Conservation (phyloP, 1,140 invertebrate species). For the Tetragnatha versicolor region DNA sequence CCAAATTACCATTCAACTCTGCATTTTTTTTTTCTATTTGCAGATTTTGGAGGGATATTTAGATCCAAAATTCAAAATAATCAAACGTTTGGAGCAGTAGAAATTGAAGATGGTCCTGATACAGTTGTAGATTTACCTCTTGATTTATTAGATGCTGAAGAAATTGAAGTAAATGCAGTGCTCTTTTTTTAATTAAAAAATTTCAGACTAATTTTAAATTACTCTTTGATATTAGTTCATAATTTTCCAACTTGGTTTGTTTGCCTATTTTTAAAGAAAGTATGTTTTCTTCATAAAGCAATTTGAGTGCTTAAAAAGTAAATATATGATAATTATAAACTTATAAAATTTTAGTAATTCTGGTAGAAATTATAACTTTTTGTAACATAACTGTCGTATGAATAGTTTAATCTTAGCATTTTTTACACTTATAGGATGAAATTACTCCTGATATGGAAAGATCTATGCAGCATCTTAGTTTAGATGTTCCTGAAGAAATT, state of each 20-base stretch:
- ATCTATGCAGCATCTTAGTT: constrained; percentile 14
- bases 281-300: too few relatives aligned
- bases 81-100: constrained; percentile 14
- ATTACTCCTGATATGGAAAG: constrained; percentile 44
- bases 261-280: too few relatives aligned
- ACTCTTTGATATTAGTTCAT: background rate
- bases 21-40: background rate
- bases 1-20: too few relatives aligned
- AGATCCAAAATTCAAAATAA: constrained; percentile 2
- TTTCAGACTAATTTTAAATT: background rate
- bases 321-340: too few relatives aligned
- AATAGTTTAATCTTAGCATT: background rate
- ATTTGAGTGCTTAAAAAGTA: too few relatives aligned
- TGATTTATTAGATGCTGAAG: constrained; percentile 36
- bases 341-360: too few relatives aligned
- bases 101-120: constrained; percentile 36
- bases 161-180: constrained; percentile 28
- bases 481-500: constrained; percentile 36
- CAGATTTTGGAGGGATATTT: constrained; percentile 38
- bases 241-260: too few relatives aligned
- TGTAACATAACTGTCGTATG: too few relatives aligned
- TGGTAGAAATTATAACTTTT: too few relatives aligned
- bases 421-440: constrained; percentile 23
- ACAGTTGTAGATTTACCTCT: constrained; percentile 39
- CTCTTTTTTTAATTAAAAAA: too few relatives aligned